Percentiles rank a stretch among this genome's conserved stretches.
phyloP scores from a whole-genome alignment of 2,888 invertebrate species.

The Drymonia ruficornis region DNA sequence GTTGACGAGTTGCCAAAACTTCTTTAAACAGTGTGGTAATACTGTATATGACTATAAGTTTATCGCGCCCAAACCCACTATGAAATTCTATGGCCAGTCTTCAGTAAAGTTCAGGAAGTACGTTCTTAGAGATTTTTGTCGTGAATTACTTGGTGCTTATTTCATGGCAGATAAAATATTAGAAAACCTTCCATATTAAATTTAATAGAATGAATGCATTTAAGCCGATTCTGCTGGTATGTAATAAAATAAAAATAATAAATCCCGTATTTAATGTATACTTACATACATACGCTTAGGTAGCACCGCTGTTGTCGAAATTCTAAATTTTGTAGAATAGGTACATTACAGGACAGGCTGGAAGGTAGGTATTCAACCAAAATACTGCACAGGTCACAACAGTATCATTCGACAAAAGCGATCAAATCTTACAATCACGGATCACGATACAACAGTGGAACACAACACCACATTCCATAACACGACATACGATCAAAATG shows the following conservation, averaged over 20 bases:
- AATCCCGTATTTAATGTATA: constrained; percentile 27
- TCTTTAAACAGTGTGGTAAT: no score
- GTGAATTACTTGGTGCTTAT: not conserved
- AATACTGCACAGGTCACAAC: constrained; percentile 34
- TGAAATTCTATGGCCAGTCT: no score
- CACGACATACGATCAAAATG: constrained; percentile 42
- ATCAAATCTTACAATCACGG: constrained; percentile 51
- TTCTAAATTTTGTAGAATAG: constrained; percentile 21
- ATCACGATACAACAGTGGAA: constrained; percentile 51
- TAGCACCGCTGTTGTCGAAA: constrained; percentile 67
- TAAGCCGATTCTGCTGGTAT: constrained; percentile 18
- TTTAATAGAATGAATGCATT: constrained; percentile 12
- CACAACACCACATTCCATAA: constrained; percentile 79
- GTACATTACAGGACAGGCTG: constrained; percentile 28
- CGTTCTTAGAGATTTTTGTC: not conserved
- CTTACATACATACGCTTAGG: constrained; percentile 57
- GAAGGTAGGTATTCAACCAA: constrained; percentile 36
- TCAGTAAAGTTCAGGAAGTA: not conserved
- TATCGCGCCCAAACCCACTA: no score
- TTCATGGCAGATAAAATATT: not conserved
- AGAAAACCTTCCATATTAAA: no score
- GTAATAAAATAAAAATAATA: constrained; percentile 12
- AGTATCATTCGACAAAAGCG: constrained; percentile 71
- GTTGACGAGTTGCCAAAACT: no score
- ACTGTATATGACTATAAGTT: no score